Evolutionary conservation across 2,113 vertebrate genomes (phyloP).

Genomic region (Acrocephalus kingi): DNA sequence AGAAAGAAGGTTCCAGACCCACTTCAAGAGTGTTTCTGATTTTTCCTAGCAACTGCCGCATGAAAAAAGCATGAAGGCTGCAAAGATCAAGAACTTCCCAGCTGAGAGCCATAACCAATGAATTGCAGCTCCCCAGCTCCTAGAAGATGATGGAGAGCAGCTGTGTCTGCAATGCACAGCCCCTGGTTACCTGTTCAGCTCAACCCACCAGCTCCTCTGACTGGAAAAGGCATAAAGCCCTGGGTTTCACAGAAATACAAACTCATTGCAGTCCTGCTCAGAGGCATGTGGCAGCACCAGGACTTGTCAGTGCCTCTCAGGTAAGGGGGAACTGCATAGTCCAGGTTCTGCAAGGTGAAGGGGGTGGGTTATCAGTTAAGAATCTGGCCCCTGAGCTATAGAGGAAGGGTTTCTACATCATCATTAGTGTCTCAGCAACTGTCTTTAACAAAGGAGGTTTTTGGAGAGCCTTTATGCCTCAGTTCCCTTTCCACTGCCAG

Average conservation of each 20-base stretch:
- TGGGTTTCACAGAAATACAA: neutral
- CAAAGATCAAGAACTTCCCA: neutral
- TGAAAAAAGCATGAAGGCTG: neutral
- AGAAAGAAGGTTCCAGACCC: neutral
- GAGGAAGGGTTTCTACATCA: neutral
- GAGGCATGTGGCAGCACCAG: neutral
- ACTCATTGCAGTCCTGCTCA: neutral
- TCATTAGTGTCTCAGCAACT: neutral
- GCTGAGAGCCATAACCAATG: neutral
- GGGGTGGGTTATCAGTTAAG: fast-evolving
- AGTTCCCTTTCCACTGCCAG: neutral
- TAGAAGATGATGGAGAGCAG: neutral
- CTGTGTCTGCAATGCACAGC: neutral
- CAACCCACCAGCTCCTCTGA: neutral
- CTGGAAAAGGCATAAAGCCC: neutral
- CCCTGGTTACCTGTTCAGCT: neutral
- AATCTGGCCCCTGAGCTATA: neutral
- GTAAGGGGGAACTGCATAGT: neutral
- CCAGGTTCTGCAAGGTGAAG: neutral
- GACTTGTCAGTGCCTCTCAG: neutral
- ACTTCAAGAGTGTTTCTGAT: neutral
- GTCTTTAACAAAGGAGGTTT: neutral
- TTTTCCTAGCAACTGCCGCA: neutral
- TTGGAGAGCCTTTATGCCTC: neutral
- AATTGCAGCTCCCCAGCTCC: neutral